These are phyloP conservation scores for Agrilus biguttatus DNA, from an alignment of 2,888 invertebrate genomes.

Conservation along the genomic window DNA sequence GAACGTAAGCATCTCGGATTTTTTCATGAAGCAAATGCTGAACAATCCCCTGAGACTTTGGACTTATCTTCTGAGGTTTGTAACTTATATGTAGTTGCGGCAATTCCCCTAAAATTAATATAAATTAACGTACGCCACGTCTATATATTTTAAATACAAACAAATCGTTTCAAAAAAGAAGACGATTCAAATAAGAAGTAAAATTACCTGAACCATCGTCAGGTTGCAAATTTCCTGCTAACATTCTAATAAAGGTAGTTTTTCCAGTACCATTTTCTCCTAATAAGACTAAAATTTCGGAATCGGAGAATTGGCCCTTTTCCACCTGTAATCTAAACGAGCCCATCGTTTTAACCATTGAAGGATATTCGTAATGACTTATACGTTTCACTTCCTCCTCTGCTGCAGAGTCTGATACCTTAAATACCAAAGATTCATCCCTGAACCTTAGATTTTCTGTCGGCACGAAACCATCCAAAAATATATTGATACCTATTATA, in stretches of 20 bases:
- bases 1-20: conserved; percentile 92
- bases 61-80: conserved; percentile 99
- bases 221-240: conserved; percentile 89
- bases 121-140: conserved; percentile 5
- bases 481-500: conserved; percentile 80
- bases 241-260: conserved; percentile 96
- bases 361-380: conserved; percentile 92
- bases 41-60: conserved; percentile 88
- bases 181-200: not conserved
- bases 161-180: too few relatives aligned
- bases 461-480: conserved; percentile 97
- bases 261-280: conserved; percentile 99
- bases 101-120: conserved; percentile 39
- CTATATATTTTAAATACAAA: too few relatives aligned
- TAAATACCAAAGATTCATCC: conserved; percentile 92
- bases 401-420: conserved; percentile 93
- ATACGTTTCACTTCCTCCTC: conserved; percentile 96
- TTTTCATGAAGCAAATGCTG: conserved; percentile 88
- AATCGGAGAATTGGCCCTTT: conserved; percentile 94
- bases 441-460: conserved; percentile 98
- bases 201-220: conserved; percentile 57
- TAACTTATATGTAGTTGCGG: conserved; percentile 96
- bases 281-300: conserved; percentile 93
- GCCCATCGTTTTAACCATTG: conserved; percentile 78
- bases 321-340: conserved; percentile 65